Evolutionary conservation across 2,113 vertebrate species (phyloP).

Genomic region (Sapayoa aenigma): DNA sequence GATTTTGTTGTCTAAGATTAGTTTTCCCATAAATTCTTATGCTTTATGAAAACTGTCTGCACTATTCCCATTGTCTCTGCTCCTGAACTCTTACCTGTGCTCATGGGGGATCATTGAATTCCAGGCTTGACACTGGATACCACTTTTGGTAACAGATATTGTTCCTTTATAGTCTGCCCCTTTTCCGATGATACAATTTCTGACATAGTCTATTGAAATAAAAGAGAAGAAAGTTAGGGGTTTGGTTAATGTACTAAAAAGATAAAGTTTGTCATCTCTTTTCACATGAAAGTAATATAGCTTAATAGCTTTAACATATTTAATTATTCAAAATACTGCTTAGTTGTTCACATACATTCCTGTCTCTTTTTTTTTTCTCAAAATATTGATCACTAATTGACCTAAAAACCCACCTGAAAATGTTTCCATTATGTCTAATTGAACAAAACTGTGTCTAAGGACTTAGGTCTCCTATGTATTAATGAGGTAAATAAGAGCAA

Average conservation of each 20-base stretch:
- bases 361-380: not conserved
- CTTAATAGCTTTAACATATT: not conserved
- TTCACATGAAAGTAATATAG: not conserved
- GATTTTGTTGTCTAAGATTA: not conserved
- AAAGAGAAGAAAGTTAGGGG: not conserved
- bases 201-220: slow-evolving; percentile 82
- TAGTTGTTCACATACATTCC: not conserved
- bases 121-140: slow-evolving; percentile 94
- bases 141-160: slow-evolving; percentile 85
- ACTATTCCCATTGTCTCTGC: slow-evolving; percentile 22
- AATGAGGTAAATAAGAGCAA: not conserved
- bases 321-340: not conserved
- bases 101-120: slow-evolving; percentile 92
- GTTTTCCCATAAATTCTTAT: slow-evolving; percentile 20
- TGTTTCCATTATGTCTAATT: not conserved
- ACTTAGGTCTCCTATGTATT: not conserved
- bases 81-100: slow-evolving; percentile 88
- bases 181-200: slow-evolving; percentile 91
- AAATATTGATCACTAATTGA: not conserved
- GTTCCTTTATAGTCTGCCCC: slow-evolving; percentile 91
- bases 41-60: not conserved
- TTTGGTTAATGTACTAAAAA: not conserved
- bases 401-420: not conserved
- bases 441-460: not conserved
- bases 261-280: not conserved